A percentile compares a stretch with the other conserved stretches of the same genome.
phyloP scores from a whole-genome alignment of 2,797 vertebrate species.

The Cirrhinus mrigala region DNA sequence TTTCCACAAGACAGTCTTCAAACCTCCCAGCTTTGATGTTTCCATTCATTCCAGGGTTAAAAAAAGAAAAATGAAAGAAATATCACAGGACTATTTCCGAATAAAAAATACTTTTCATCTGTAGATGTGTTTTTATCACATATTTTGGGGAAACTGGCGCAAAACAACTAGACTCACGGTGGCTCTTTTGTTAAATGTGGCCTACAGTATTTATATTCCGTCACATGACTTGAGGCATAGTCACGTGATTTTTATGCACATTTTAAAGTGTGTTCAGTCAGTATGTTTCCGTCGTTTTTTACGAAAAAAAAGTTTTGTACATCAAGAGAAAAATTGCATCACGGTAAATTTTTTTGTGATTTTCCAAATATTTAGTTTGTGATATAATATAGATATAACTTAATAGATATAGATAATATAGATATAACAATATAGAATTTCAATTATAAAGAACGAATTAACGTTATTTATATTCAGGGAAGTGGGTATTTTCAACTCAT shows the following conservation, averaged over 20 bases:
- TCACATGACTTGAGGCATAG: not conserved
- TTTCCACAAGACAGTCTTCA: not conserved
- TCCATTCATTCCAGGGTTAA: not conserved
- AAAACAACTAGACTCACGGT: not conserved
- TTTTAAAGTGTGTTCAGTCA: not conserved
- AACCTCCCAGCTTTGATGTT: too few relatives aligned
- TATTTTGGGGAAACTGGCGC: not conserved
- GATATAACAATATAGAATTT: too few relatives aligned
- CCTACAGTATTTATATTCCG: not conserved
- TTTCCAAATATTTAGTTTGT: too few relatives aligned
- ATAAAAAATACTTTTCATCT: too few relatives aligned
- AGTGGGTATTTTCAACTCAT: not conserved
- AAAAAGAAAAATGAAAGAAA: not conserved
- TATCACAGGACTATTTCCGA: too few relatives aligned
- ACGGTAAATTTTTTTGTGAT: too few relatives aligned
- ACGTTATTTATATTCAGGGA: not conserved
- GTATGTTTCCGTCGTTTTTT: not conserved
- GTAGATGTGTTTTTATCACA: too few relatives aligned
- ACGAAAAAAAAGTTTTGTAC: not conserved
- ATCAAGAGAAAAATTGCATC: not conserved
- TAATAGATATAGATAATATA: too few relatives aligned
- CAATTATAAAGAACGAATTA: not conserved
- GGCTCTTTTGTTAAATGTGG: not conserved
- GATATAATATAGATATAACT: too few relatives aligned
- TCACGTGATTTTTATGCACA: too few relatives aligned